Base-by-base conservation (phyloP, 2,797 vertebrate genomes). In the Dallia pectoralis region DNA sequence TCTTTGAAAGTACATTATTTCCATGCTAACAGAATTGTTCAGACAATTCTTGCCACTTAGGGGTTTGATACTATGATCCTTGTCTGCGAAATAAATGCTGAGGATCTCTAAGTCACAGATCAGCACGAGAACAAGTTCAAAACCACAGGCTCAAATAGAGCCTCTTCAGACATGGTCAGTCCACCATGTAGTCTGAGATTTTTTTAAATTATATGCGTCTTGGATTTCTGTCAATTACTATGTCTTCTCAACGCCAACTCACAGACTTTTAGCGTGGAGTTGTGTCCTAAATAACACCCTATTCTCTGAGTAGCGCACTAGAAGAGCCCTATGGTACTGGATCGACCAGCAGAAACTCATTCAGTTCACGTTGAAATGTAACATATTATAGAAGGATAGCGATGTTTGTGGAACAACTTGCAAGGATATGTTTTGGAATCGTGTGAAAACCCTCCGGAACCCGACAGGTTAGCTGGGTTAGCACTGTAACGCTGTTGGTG, bases 71-170 rank as follows among this genome's bases (percentile, higher is more conserved):
- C 36, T 7, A 64, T 47, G 70, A 61, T 49, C 73, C 63, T 16
- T 59, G 66, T 62, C 27, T 74, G 36, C 25, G 56, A 53, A 48
- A 70, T 36, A 61, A 70, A 75, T 74, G 67, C 61, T 12, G 19
- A 11, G 53, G 69, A 53, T 62, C 33, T 61, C n/a, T 71, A 61
- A 53, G 33, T 29, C 56, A 44, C 62, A 36, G 15, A 71, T 59
- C 47, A 62, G 22, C 29, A 15, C 70, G 44, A 29, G 15, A 71
- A 61, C 15, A 63, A 36, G 63, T 44, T 25, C 19, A 70, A 70
- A 70, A 36, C 48, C 33, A 12, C 14, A 18, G 68, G 56, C 68
- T 56, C 19, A 33, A 32, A 56, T n/a, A 22, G 9, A 69, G 47
- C 18, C 25, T 69, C 47, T 51, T 48, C 9, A 14, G 19, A 30